phyloP scores from a whole-genome alignment of 2,888 invertebrate genomes.

The Hemaris fuciformis region DNA sequence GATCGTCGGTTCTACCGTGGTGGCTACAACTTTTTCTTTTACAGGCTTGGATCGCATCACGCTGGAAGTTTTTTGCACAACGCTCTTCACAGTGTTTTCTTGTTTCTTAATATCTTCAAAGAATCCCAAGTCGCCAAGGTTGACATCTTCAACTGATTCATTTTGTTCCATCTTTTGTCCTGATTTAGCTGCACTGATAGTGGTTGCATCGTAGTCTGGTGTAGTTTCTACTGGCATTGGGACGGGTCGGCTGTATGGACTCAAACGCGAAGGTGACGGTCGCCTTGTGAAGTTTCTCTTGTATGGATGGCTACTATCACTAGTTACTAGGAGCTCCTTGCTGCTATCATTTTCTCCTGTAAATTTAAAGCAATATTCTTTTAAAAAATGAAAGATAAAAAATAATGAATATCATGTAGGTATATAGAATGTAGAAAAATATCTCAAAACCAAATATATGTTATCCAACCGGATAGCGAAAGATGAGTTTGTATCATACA shows the following conservation, averaged over 20 bases:
- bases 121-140: constrained; percentile 52
- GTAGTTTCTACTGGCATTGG: constrained; percentile 14
- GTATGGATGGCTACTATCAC: constrained; percentile 69
- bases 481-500: no score
- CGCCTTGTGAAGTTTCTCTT: constrained; percentile 65
- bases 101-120: constrained; percentile 50
- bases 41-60: background rate
- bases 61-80: constrained; percentile 9
- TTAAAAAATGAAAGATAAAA: background rate
- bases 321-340: constrained; percentile 83
- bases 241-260: constrained; percentile 47
- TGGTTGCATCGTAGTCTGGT: constrained; percentile 13
- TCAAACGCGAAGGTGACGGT: constrained; percentile 58
- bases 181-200: constrained; percentile 18
- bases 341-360: constrained; percentile 81
- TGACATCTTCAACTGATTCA: constrained; percentile 46
- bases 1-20: constrained; percentile 20
- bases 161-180: constrained; percentile 22
- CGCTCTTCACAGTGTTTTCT: constrained; percentile 14
- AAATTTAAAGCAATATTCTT: constrained; percentile 15
- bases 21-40: constrained; percentile 9
- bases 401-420: background rate
- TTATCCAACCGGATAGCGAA: no score
- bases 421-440: no score
- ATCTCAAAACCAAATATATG: no score